Conservation (phyloP, 2,113 vertebrate genomes). For the Okapia johnstoni region DNA sequence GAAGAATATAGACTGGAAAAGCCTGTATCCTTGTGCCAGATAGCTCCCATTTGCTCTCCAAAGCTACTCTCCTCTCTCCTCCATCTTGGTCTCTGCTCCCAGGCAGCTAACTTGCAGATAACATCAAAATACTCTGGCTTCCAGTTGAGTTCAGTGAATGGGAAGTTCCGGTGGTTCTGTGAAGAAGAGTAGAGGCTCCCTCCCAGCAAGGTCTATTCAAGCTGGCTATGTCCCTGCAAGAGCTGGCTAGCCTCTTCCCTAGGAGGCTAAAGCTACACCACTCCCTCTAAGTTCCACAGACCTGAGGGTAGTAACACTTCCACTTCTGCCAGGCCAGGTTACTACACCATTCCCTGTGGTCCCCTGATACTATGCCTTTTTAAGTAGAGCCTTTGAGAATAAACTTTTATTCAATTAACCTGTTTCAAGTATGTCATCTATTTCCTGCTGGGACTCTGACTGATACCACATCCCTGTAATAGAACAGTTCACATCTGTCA, state of each 20-base stretch:
- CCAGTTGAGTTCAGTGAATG: not conserved
- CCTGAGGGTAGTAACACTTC: not conserved
- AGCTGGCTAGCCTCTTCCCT: not conserved
- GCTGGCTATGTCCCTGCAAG: not conserved
- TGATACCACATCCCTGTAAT: not conserved
- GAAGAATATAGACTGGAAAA: not conserved
- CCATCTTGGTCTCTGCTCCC: not conserved
- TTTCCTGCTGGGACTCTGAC: not conserved
- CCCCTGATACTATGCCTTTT: not conserved
- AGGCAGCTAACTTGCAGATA: not conserved
- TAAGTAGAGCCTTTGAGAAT: not conserved
- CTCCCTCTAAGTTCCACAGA: not conserved
- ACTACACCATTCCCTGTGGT: not conserved
- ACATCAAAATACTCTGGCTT: not conserved
- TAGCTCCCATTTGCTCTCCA: not conserved
- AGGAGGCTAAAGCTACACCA: not conserved
- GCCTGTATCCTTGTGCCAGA: not conserved
- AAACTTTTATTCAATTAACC: not conserved
- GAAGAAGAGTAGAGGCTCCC: not conserved
- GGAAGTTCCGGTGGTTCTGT: not conserved
- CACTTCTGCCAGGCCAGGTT: not conserved
- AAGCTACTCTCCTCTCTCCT: not conserved
- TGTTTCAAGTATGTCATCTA: constrained; percentile 7
- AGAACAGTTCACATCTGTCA: not conserved
- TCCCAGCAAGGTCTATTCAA: not conserved